A percentile compares a stretch with the other conserved stretches of the same genome.
Evolutionary conservation across 2,888 invertebrate species (phyloP).

Genomic region (Lycophotia porphyrea): DNA sequence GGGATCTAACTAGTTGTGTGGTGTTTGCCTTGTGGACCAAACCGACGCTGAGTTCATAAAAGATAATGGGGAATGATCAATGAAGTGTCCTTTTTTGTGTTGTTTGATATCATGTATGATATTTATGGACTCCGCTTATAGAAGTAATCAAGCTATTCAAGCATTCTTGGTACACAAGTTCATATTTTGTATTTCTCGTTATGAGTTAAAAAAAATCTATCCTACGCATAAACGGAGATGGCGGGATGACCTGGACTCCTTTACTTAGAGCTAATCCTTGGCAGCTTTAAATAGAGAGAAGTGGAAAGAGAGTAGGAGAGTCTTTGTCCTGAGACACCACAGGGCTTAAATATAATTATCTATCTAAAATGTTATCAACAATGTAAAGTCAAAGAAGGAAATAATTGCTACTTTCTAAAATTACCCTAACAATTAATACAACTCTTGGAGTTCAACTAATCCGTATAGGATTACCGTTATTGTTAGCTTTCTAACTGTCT

Average conservation of each 20-base stretch:
- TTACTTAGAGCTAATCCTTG: not conserved
- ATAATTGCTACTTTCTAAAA: not conserved
- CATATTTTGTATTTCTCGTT: not conserved
- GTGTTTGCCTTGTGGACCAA: conserved; percentile 5
- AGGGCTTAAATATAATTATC: not conserved
- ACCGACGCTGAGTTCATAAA: not conserved
- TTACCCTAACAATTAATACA: conserved; percentile 16
- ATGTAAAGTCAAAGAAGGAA: not conserved
- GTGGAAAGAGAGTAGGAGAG: too few relatives aligned
- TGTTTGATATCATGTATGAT: not conserved
- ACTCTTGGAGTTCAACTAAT: conserved; percentile 21
- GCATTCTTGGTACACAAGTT: not conserved
- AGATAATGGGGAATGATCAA: conserved; percentile 3
- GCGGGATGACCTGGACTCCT: not conserved
- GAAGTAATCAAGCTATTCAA: not conserved
- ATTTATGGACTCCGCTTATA: not conserved
- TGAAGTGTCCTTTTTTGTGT: not conserved
- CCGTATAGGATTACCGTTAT: conserved; percentile 49
- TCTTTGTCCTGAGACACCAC: too few relatives aligned
- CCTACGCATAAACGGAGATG: not conserved
- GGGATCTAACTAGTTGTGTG: conserved; percentile 21
- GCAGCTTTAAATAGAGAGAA: too few relatives aligned
- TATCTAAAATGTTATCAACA: not conserved
- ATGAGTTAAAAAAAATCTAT: not conserved
- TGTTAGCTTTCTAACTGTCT: conserved; percentile 44